phyloP scores from a whole-genome alignment of 2,113 vertebrate genomes.

The Monarcha castaneiventris region DNA sequence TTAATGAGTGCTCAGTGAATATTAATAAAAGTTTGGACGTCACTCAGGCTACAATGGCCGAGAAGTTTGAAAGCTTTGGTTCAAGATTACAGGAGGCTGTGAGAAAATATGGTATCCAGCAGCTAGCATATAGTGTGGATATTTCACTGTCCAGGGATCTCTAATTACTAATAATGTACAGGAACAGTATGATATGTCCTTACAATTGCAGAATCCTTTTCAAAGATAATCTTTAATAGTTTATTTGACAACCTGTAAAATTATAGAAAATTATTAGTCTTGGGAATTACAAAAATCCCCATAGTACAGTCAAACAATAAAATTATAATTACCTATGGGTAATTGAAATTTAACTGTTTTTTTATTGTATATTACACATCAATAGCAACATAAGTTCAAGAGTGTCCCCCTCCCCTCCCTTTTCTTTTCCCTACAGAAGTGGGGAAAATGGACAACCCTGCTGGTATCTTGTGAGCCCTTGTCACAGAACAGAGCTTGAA shows the following conservation, averaged over 20 bases:
- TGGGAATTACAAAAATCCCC: conserved; percentile 83
- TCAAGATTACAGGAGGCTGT: conserved; percentile 70
- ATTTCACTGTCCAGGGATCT: conserved; percentile 80
- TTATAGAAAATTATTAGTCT: conserved; percentile 86
- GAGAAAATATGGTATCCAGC: conserved; percentile 70
- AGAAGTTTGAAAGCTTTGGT: conserved; percentile 73
- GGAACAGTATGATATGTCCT: conserved; percentile 82
- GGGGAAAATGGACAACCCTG: conserved; percentile 77
- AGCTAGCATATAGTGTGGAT: conserved; percentile 69
- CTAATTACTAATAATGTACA: conserved; percentile 81
- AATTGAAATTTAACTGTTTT: conserved; percentile 86
- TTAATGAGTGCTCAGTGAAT: conserved; percentile 65
- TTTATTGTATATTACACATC: conserved; percentile 84
- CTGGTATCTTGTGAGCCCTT: conserved; percentile 74
- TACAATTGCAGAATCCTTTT: conserved; percentile 81
- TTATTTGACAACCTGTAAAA: conserved; percentile 87
- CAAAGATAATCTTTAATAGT: conserved; percentile 86
- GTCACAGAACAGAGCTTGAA: conserved; percentile 75
- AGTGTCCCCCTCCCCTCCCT: conserved; percentile 54
- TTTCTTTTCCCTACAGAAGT: conserved; percentile 68
- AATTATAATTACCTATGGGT: conserved; percentile 85
- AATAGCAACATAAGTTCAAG: conserved; percentile 82
- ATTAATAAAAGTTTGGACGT: conserved; percentile 72
- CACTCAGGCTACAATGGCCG: conserved; percentile 51
- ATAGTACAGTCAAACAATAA: conserved; percentile 82